Percentiles rank a stretch among this genome's conserved stretches.
Conservation (phyloP, 2,797 vertebrate genomes). For the Gymnothorax reevesii region DNA sequence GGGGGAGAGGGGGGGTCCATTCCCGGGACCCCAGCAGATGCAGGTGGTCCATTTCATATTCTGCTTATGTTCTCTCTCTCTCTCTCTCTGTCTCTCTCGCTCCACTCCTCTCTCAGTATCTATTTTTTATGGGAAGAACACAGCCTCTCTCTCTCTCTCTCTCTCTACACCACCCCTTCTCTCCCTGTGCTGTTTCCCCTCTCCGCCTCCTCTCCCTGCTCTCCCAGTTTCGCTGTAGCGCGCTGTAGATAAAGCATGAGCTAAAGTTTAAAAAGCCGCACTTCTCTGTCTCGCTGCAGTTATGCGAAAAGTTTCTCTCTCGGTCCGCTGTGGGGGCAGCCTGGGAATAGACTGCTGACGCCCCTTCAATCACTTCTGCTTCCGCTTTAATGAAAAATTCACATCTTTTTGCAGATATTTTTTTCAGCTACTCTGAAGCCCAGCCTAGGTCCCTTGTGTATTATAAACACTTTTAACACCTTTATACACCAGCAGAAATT, state of each 20-base stretch:
- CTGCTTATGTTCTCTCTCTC: slow-evolving; percentile 9
- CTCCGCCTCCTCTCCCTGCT: not conserved
- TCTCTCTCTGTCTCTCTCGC: not conserved
- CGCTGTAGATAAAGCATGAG: not conserved
- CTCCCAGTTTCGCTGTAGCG: not conserved
- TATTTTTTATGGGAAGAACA: too few relatives aligned
- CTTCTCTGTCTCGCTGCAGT: not conserved
- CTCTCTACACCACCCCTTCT: not conserved
- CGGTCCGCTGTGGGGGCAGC: not conserved
- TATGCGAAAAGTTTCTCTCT: not conserved
- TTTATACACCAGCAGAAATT: not conserved
- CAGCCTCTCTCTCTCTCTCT: not conserved
- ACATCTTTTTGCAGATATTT: not conserved
- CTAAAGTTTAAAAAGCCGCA: not conserved
- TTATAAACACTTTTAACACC: not conserved
- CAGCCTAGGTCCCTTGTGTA: not conserved
- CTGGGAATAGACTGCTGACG: not conserved
- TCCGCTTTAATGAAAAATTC: not conserved
- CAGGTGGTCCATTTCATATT: slow-evolving; percentile 33
- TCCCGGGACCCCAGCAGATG: slow-evolving; percentile 22
- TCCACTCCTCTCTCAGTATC: not conserved
- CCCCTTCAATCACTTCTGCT: not conserved
- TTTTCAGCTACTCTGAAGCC: not conserved
- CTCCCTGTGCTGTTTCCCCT: not conserved
- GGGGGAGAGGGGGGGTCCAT: slow-evolving; percentile 18